These are phyloP conservation scores for Camelus bactrianus DNA, from an alignment of 2,113 vertebrate species.

Conservation along the genomic window DNA sequence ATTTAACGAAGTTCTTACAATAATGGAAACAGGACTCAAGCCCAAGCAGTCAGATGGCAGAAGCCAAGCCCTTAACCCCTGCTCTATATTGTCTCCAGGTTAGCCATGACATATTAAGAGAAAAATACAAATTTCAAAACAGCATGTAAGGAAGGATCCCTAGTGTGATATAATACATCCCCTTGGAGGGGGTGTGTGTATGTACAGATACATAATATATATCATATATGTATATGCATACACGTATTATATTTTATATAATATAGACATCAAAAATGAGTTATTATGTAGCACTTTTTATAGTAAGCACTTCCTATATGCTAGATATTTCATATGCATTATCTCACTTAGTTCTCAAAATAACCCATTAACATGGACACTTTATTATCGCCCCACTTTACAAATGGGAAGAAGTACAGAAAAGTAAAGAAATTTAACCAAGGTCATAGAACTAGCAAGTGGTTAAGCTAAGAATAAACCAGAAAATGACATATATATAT, in stretches of 20 bases:
- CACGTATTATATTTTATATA: neutral
- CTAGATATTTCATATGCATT: neutral
- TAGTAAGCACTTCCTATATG: neutral
- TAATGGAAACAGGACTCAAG: neutral
- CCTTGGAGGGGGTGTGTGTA: neutral
- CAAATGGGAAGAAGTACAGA: neutral
- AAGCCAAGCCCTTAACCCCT: neutral
- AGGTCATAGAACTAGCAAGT: neutral
- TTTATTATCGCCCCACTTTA: neutral
- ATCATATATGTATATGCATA: neutral
- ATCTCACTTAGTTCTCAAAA: slow-evolving; percentile 5
- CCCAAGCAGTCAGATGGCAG: neutral
- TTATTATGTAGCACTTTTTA: neutral
- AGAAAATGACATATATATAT: neutral
- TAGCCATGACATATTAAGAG: neutral
- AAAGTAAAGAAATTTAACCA: neutral
- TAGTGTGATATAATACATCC: neutral
- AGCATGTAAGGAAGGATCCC: neutral
- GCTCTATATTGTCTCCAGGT: neutral
- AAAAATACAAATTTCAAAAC: slow-evolving; percentile 6
- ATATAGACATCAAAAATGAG: neutral
- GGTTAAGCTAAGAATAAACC: neutral
- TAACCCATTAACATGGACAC: neutral
- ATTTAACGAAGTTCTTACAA: neutral
- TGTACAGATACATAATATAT: neutral